Conservation (phyloP, 2,888 invertebrate genomes). For the Oligia strigilis region DNA sequence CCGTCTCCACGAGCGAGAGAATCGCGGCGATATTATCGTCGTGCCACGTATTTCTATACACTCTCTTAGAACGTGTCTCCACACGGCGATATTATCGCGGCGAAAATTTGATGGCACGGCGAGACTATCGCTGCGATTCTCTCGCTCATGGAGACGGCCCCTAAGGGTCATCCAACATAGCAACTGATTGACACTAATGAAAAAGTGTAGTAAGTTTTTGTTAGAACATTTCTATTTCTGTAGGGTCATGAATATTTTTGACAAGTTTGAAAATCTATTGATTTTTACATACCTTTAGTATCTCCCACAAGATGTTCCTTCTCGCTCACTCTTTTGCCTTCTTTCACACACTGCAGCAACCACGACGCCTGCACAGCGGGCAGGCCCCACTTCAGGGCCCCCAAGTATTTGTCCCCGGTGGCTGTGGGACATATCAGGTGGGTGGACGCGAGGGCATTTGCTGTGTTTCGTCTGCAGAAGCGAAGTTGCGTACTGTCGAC, state of each 20-base stretch:
- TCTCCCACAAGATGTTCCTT: constrained; percentile 91
- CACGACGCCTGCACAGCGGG: constrained; percentile 95
- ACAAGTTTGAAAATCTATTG: not conserved
- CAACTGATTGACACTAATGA: not conserved
- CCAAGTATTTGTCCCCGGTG: constrained; percentile 95
- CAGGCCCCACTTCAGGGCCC: constrained; percentile 96
- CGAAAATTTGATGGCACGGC: too few species aligned
- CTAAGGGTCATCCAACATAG: too few species aligned
- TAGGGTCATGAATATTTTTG: not conserved
- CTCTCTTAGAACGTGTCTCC: too few species aligned
- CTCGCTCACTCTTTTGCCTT: constrained; percentile 90
- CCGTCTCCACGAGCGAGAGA: too few species aligned
- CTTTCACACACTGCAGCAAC: constrained; percentile 93
- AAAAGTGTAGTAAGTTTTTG: not conserved
- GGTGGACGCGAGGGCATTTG: constrained; percentile 92
- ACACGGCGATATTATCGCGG: too few species aligned
- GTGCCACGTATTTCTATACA: too few species aligned
- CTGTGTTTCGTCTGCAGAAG: constrained; percentile 85
- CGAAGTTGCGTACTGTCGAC: constrained; percentile 83
- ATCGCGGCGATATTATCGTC: too few species aligned
- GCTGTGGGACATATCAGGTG: constrained; percentile 94
- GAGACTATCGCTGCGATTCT: too few species aligned
- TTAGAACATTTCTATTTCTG: not conserved
- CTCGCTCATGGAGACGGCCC: too few species aligned
- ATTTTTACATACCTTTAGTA: constrained; percentile 82